Percentiles rank a stretch among this genome's conserved stretches.
Conservation (phyloP, 2,797 vertebrate genomes). For the Channa striata region DNA sequence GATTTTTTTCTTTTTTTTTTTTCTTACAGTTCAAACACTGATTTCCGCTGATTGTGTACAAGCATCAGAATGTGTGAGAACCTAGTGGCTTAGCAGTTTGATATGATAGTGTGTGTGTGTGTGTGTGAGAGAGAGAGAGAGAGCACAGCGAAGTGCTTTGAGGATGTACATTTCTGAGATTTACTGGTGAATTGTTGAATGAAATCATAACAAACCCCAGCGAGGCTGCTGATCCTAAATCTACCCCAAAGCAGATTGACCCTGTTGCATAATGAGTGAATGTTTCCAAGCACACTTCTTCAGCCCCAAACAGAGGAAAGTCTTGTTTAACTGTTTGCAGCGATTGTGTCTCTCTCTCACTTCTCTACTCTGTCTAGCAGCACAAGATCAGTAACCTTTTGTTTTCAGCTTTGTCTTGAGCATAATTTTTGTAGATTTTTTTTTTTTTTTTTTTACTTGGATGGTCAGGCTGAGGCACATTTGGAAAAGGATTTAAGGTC, state of each 20-base stretch:
- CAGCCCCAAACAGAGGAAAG: slow-evolving; percentile 65
- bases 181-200: slow-evolving; percentile 50
- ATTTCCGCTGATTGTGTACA: slow-evolving; percentile 68
- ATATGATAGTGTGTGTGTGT: slow-evolving; percentile 27
- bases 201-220: slow-evolving; percentile 61
- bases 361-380: slow-evolving; percentile 20
- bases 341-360: slow-evolving; percentile 50
- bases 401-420: no score
- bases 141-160: slow-evolving; percentile 17
- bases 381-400: slow-evolving; percentile 31
- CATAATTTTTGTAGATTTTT: no score
- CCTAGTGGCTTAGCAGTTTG: slow-evolving; percentile 22
- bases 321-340: slow-evolving; percentile 67
- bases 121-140: slow-evolving; percentile 25
- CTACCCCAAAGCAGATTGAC: slow-evolving; percentile 42
- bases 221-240: slow-evolving; percentile 40
- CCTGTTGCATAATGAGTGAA: slow-evolving; percentile 58
- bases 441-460: no score
- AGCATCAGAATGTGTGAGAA: slow-evolving; percentile 63
- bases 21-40: slow-evolving; percentile 35
- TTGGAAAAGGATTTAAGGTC: no score
- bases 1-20: slow-evolving; percentile 34
- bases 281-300: slow-evolving; percentile 60
- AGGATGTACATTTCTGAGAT: slow-evolving; percentile 42
- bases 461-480: no score